Evolutionary conservation across 1,140 invertebrate genomes (phyloP).

Genomic region (Cheumatopsyche charites): DNA sequence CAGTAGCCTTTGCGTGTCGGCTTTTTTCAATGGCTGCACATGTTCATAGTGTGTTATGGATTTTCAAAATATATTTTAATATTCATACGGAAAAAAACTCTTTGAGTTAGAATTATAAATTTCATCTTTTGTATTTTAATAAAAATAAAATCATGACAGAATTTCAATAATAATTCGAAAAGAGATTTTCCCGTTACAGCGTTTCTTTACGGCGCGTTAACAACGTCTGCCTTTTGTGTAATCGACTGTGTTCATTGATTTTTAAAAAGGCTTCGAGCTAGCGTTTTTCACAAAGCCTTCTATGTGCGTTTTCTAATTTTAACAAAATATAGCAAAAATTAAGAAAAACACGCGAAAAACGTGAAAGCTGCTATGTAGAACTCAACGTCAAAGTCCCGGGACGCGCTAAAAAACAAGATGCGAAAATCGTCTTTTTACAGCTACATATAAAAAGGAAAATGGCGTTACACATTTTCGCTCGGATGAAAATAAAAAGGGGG

Average conservation of each 20-base stretch:
- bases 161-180: too few relatives aligned
- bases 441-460: not conserved
- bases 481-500: not conserved
- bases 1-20: too few relatives aligned
- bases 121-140: too few relatives aligned
- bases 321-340: not conserved
- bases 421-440: too few relatives aligned
- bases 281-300: not conserved
- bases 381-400: not conserved
- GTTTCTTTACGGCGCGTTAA: constrained; percentile 22
- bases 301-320: constrained; percentile 13
- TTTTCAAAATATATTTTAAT: too few relatives aligned
- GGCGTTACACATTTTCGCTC: constrained; percentile 11
- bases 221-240: constrained; percentile 25
- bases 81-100: too few relatives aligned
- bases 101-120: too few relatives aligned
- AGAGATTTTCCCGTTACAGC: not conserved
- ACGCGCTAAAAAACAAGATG: too few relatives aligned
- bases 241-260: constrained; percentile 23
- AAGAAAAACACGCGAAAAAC: not conserved
- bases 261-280: constrained; percentile 5
- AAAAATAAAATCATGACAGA: too few relatives aligned
- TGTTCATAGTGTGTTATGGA: too few relatives aligned
- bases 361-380: not conserved
- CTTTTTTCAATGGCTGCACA: too few relatives aligned